These are phyloP conservation scores for Clarias gariepinus DNA, from an alignment of 2,113 vertebrate species.

Conservation along the genomic window DNA sequence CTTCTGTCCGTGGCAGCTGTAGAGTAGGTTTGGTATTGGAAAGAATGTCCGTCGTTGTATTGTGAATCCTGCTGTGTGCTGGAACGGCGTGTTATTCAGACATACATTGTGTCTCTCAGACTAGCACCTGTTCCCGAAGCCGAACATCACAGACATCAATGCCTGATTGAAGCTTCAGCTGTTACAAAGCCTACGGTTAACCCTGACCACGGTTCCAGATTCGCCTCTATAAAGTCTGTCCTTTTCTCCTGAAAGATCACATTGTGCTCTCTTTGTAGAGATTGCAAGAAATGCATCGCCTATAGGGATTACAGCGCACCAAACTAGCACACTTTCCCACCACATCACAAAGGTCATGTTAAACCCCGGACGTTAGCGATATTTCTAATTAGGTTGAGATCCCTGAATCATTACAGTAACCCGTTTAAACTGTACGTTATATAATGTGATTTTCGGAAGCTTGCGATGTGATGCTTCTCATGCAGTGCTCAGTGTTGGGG, in stretches of 20 bases:
- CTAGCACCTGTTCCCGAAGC: conserved; percentile 20
- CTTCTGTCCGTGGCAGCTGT: conserved; percentile 1
- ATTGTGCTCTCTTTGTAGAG: neutral
- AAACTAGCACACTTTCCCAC: neutral
- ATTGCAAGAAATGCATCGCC: neutral
- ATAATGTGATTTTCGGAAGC: neutral
- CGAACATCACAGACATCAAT: neutral
- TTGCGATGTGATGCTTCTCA: neutral
- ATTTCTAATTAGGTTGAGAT: neutral
- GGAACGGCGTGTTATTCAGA: conserved; percentile 1
- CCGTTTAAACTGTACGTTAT: neutral
- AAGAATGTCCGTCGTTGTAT: neutral
- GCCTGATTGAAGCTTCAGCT: neutral
- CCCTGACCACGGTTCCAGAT: neutral
- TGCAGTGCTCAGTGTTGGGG: neutral
- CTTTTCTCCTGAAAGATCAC: neutral
- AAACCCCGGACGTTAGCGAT: neutral
- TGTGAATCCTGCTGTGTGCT: neutral
- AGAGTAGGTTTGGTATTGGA: neutral
- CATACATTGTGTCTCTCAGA: neutral
- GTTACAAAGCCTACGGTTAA: neutral
- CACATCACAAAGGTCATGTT: neutral
- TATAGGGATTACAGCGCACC: too few relatives aligned
- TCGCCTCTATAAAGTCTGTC: neutral
- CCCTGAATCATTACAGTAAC: too few relatives aligned